Percentiles rank a stretch among this genome's conserved stretches.
These are phyloP conservation scores for Drosophila tripunctata DNA, from an alignment of 2,888 invertebrate species.

Conservation along the genomic window DNA sequence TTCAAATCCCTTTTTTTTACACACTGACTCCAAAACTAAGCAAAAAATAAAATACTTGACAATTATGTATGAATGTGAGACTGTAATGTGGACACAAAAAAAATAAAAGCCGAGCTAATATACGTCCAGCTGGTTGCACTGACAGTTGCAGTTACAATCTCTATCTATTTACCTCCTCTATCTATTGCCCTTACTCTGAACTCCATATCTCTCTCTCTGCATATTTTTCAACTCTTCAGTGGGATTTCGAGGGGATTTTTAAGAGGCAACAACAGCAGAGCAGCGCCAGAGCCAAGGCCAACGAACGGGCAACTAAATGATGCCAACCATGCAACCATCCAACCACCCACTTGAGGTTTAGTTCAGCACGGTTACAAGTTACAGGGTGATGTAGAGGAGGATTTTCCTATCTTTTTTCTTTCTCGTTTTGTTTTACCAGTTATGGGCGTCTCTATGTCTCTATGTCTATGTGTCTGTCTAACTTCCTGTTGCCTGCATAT, in stretches of 20 bases:
- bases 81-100: too few species aligned
- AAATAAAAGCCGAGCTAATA: constrained; percentile 5
- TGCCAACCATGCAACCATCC: not conserved
- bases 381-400: not conserved
- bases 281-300: constrained; percentile 40
- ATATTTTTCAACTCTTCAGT: too few species aligned
- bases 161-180: constrained; percentile 4
- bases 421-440: too few species aligned
- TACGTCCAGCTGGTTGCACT: constrained; percentile 40
- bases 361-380: constrained; percentile 14
- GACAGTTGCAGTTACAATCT: constrained; percentile 35
- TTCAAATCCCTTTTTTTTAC: not conserved
- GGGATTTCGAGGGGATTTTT: not conserved
- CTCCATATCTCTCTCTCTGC: too few species aligned
- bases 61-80: not conserved
- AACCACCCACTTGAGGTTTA: constrained; percentile 30
- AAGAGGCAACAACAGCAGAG: constrained; percentile 16
- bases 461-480: constrained; percentile 27
- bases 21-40: constrained; percentile 6
- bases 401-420: too few species aligned
- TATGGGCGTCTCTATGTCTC: constrained; percentile 3
- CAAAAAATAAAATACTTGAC: constrained; percentile 11
- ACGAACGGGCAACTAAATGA: constrained; percentile 27
- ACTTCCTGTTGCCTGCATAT: constrained; percentile 45
- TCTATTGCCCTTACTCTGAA: too few species aligned